Conservation (phyloP, 2,797 vertebrate species). For the Podarcis lilfordi region DNA sequence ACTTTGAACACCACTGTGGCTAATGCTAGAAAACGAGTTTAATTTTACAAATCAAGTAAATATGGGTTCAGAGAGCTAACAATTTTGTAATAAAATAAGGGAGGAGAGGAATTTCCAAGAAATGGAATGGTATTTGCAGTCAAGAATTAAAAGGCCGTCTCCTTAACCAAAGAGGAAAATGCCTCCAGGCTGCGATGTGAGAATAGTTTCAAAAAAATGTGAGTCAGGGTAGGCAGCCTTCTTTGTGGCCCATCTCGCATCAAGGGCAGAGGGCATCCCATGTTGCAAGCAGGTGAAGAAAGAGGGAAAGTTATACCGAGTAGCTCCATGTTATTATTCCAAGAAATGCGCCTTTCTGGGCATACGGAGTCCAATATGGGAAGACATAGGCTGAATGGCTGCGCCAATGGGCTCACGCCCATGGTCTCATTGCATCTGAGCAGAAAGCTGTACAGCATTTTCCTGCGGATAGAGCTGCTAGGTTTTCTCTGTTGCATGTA, state of each 20-base stretch:
- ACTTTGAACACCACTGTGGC: slow-evolving; percentile 37
- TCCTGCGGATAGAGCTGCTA: neutral
- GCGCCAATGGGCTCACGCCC: neutral
- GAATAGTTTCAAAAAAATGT: neutral
- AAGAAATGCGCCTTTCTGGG: neutral
- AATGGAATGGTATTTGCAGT: slow-evolving; percentile 11
- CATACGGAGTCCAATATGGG: neutral
- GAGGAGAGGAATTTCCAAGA: slow-evolving; percentile 8
- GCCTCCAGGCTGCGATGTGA: neutral
- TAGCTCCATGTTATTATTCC: neutral
- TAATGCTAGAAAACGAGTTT: slow-evolving; percentile 1
- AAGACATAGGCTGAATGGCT: neutral
- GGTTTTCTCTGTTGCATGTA: neutral
- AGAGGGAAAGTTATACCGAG: neutral
- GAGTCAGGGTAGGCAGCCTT: neutral
- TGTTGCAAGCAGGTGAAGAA: neutral
- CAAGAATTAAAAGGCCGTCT: neutral
- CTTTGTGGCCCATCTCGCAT: neutral
- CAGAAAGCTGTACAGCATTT: neutral
- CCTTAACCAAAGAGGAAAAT: slow-evolving; percentile 1
- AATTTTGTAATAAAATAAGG: slow-evolving; percentile 25
- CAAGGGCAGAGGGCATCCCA: neutral
- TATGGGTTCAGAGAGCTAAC: neutral
- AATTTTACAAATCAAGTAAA: slow-evolving; percentile 31
- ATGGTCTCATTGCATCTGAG: neutral